These are phyloP conservation scores for Lepidotrigona ventralis DNA, from an alignment of 1,140 invertebrate species.

Conservation along the genomic window DNA sequence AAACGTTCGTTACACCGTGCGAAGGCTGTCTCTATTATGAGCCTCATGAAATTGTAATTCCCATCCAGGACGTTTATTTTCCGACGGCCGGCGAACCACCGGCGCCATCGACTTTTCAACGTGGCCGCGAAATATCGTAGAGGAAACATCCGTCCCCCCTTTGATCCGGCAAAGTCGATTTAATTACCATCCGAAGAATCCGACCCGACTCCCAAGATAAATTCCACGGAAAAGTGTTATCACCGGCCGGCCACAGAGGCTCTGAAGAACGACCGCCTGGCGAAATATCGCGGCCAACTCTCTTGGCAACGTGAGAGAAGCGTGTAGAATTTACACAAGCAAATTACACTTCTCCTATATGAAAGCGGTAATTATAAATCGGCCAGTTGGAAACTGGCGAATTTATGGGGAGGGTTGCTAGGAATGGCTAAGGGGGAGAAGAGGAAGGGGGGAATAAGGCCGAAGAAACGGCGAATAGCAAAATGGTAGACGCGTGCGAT, in stretches of 20 bases:
- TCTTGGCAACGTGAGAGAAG: slow-evolving; percentile 4
- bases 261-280: slow-evolving; percentile 25
- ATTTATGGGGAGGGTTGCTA: slow-evolving; percentile 60
- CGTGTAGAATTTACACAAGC: slow-evolving; percentile 64
- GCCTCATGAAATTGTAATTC: slow-evolving; percentile 38
- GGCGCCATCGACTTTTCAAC: background rate
- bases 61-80: slow-evolving; percentile 2
- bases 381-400: slow-evolving; percentile 56
- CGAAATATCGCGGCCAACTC: slow-evolving; percentile 54
- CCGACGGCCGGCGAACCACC: background rate
- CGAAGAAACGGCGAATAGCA: slow-evolving; percentile 58
- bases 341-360: slow-evolving; percentile 61
- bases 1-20: slow-evolving; percentile 13
- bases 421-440: slow-evolving; percentile 17
- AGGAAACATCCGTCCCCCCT: background rate
- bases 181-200: slow-evolving; percentile 14
- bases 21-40: slow-evolving; percentile 23
- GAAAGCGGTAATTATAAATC: slow-evolving; percentile 66
- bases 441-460: slow-evolving; percentile 20
- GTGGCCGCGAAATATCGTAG: background rate
- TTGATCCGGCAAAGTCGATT: background rate
- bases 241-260: slow-evolving; percentile 3
- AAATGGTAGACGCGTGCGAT: slow-evolving; percentile 34
- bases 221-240: slow-evolving; percentile 46
- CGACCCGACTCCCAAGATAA: slow-evolving; percentile 36